phyloP scores from a whole-genome alignment of 2,888 invertebrate genomes.

The Rhagophthalmus giganteus region DNA sequence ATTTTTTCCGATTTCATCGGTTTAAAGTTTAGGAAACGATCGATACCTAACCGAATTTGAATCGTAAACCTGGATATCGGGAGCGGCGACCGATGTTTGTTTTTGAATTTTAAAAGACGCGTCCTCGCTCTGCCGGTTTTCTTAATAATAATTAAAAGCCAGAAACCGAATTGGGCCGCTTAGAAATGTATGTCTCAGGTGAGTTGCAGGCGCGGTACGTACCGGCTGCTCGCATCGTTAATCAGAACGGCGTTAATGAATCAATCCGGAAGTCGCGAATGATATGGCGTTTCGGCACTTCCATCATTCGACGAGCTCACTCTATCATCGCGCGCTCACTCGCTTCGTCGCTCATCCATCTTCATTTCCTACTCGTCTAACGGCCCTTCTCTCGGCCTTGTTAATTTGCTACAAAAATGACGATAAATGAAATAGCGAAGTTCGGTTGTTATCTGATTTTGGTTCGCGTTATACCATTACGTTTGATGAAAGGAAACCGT shows the following conservation, averaged over 20 bases:
- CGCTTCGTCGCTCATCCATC: slow-evolving; percentile 42
- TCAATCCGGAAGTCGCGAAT: slow-evolving; percentile 37
- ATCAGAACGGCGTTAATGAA: slow-evolving; percentile 39
- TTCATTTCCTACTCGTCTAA: slow-evolving; percentile 45
- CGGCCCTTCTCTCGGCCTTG: slow-evolving; percentile 38
- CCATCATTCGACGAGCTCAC: slow-evolving; percentile 31
- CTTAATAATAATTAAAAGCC: no score
- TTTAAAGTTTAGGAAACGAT: no score
- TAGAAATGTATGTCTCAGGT: slow-evolving; percentile 8
- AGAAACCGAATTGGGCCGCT: no score
- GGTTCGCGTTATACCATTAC: slow-evolving; percentile 34
- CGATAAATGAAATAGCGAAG: slow-evolving; percentile 44
- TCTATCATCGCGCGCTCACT: slow-evolving; percentile 29
- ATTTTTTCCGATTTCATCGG: background rate
- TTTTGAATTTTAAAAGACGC: background rate
- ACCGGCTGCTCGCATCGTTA: slow-evolving; percentile 40
- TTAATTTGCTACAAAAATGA: slow-evolving; percentile 44
- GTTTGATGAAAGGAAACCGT: slow-evolving; percentile 35
- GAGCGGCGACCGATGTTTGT: no score
- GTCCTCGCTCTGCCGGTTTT: no score
- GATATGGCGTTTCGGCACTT: slow-evolving; percentile 37
- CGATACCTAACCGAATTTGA: no score
- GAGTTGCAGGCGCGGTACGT: slow-evolving; percentile 23
- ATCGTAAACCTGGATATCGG: no score
- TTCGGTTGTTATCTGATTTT: slow-evolving; percentile 39